Percentiles rank a stretch among this genome's conserved stretches.
phyloP scores from a whole-genome alignment of 2,113 vertebrate genomes.

The Oryzias curvinotus region DNA sequence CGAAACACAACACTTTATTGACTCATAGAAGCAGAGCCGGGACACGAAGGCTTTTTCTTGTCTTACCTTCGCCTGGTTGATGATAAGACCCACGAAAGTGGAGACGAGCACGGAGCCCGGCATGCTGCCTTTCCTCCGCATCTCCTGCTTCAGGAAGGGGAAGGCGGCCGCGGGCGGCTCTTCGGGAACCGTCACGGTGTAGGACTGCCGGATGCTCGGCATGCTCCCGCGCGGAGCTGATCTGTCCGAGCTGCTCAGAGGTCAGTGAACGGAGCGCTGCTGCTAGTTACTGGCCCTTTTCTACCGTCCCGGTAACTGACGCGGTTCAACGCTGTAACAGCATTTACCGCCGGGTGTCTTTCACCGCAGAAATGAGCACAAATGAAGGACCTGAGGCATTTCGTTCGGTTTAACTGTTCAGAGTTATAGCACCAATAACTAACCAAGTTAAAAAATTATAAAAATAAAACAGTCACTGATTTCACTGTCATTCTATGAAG shows the following conservation, averaged over 20 bases:
- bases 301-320: too few relatives aligned
- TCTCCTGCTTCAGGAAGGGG: constrained; percentile 84
- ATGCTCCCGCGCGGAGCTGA: constrained; percentile 44
- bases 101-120: constrained; percentile 91
- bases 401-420: too few relatives aligned
- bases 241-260: too few relatives aligned
- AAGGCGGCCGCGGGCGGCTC: constrained; percentile 82
- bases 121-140: constrained; percentile 80
- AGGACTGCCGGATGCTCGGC: constrained; percentile 87
- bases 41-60: neutral
- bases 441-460: neutral
- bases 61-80: constrained; percentile 94
- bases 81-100: constrained; percentile 91
- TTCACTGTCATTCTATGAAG: neutral
- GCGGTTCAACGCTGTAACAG: too few relatives aligned
- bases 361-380: too few relatives aligned
- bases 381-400: too few relatives aligned
- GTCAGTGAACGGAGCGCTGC: too few relatives aligned
- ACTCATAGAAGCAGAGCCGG: too few relatives aligned
- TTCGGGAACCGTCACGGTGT: constrained; percentile 90
- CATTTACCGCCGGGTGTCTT: too few relatives aligned
- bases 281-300: too few relatives aligned
- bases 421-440: neutral
- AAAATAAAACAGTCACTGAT: neutral
- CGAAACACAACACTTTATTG: too few relatives aligned